phyloP scores from a whole-genome alignment of 2,113 vertebrate species.

The Nanorana parkeri region DNA sequence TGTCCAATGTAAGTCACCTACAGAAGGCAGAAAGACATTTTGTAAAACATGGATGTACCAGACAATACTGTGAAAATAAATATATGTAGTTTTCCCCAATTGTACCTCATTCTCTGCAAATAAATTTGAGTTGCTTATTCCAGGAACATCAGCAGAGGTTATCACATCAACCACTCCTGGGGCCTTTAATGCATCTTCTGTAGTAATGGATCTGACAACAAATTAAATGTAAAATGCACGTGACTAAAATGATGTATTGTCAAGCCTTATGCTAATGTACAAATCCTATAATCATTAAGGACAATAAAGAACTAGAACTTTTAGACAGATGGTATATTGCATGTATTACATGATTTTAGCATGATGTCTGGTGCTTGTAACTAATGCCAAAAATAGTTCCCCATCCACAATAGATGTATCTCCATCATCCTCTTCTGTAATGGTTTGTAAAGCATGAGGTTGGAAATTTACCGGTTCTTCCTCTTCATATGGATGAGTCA shows the following conservation, averaged over 20 bases:
- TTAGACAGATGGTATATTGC: no score
- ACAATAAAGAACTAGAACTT: no score
- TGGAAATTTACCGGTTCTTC: slow-evolving; percentile 83
- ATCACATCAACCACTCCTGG: slow-evolving; percentile 71
- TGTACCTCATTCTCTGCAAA: slow-evolving; percentile 71
- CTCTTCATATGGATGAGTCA: slow-evolving; percentile 72
- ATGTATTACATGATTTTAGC: slow-evolving; percentile 81
- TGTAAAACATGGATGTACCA: background rate
- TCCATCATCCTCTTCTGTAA: slow-evolving; percentile 88
- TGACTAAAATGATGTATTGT: no score
- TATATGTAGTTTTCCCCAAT: background rate
- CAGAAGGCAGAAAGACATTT: slow-evolving; percentile 24
- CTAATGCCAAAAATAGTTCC: slow-evolving; percentile 82
- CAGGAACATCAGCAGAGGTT: slow-evolving; percentile 72
- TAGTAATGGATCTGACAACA: slow-evolving; percentile 67
- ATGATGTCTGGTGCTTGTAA: slow-evolving; percentile 86
- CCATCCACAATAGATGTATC: slow-evolving; percentile 82
- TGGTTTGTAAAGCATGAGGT: slow-evolving; percentile 83
- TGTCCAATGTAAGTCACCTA: slow-evolving; percentile 77
- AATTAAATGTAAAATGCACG: background rate
- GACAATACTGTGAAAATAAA: background rate
- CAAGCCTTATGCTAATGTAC: no score
- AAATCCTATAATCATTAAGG: no score
- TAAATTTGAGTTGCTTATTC: slow-evolving; percentile 66
- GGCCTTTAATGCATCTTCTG: slow-evolving; percentile 66